Evolutionary conservation across 2,888 invertebrate species (phyloP), one percentile per base, ranked within the genome.

Genomic region (Philonicus albiceps): DNA sequence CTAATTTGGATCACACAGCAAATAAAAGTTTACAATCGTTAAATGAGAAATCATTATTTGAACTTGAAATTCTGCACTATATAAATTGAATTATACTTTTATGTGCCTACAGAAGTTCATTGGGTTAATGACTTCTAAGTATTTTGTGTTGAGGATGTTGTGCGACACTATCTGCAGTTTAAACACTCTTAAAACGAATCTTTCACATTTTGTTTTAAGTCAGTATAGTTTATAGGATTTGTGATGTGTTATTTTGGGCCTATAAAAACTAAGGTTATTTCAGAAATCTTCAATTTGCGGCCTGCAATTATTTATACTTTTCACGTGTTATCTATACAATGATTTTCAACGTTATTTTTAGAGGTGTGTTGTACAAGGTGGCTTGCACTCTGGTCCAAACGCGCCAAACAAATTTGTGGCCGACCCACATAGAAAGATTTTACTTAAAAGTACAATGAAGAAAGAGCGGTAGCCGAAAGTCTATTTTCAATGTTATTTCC

Each of bases 241-340:
- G 64, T 11, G 22, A 7, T 64, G 64, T 19, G 22, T 22, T 64
- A 64, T 64, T 64, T 64, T 19, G 64, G 27, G 64, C 64, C 19
- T 27, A 27, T 64, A 64, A 64, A 22, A 64, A 27, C 64, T 22
- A 64, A 19, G 64, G 6, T 64, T 74, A 74, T 34, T 74, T 74
- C 19, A 11, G 19, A 74, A 30, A 74, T 74, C n/a, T 31, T 74
- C 34, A 27, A 64, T 19, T 16, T 30, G 11, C n/a, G n/a, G 31
- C 40, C 53, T 53, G 31, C 34, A 78, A 76, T 75, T 55, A 75
- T 64, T 49, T 78, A 16, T 73, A 78, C 64, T 64, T 86, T 64
- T 86, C 78, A 53, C 81, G 81, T 81, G 81, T 81, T 81, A 53
- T 81, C 34, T 64, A 27, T 43, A 78, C 78, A 78, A 78, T 30